These are phyloP conservation scores for Coleophora flavipennella DNA, from an alignment of 2,888 invertebrate species.

Conservation along the genomic window DNA sequence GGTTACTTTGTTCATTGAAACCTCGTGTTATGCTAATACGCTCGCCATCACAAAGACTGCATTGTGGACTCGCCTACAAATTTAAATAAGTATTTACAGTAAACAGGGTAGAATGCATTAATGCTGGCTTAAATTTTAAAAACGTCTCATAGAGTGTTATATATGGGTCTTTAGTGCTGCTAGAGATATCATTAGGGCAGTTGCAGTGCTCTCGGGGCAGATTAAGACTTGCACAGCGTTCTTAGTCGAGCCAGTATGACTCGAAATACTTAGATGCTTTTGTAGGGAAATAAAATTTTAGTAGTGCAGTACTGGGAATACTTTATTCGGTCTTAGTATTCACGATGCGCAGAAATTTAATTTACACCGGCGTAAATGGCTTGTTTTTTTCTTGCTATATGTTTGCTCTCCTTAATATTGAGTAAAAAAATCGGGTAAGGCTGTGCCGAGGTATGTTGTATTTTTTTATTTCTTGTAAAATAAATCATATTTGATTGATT, in stretches of 20 bases:
- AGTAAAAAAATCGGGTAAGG: too few relatives aligned
- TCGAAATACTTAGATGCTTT: slow-evolving; percentile 15
- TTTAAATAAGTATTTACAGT: slow-evolving; percentile 69
- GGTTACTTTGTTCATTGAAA: slow-evolving; percentile 63
- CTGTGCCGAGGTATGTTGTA: too few relatives aligned
- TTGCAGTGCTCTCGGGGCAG: slow-evolving; percentile 44
- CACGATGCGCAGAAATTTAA: not conserved
- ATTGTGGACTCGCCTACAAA: slow-evolving; percentile 60
- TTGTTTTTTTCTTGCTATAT: not conserved
- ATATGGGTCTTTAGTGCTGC: slow-evolving; percentile 67
- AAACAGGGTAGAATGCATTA: slow-evolving; percentile 65
- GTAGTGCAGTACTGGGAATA: not conserved
- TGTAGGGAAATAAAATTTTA: not conserved
- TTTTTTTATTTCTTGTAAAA: too few relatives aligned
- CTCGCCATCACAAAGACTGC: slow-evolving; percentile 44
- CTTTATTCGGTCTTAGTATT: not conserved
- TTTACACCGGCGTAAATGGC: not conserved
- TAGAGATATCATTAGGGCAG: slow-evolving; percentile 68
- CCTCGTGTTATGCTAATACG: slow-evolving; percentile 61
- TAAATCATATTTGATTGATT: too few relatives aligned
- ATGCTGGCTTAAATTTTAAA: slow-evolving; percentile 69
- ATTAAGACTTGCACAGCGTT: slow-evolving; percentile 54
- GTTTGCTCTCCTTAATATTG: too few relatives aligned
- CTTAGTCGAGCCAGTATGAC: slow-evolving; percentile 39
- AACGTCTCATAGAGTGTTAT: slow-evolving; percentile 69